Evolutionary conservation across 2,888 invertebrate species (phyloP), one percentile per base, ranked within the genome.

Genomic region (Cecidostiba fungosa): DNA sequence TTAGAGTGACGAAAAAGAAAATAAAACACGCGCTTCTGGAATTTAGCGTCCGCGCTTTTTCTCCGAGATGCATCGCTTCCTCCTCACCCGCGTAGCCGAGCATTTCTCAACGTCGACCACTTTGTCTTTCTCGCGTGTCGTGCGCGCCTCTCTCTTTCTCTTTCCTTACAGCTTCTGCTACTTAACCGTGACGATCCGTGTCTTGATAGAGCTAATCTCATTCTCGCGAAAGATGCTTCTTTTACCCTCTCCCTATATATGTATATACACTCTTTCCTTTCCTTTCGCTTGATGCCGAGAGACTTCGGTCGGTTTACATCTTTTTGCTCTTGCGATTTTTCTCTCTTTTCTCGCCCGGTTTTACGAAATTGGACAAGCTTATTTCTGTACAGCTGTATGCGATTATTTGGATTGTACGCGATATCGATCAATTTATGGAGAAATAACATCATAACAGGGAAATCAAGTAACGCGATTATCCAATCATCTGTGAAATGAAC

Each of bases 81-180:
- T 50, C 26, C 32, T n/a, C 77, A 1, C 69, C n/a, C 29, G 10
- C n/a, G n/a, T 23, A 29, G 47, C 39, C 82, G 26, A 50, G 54
- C 23, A 85, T 81, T 85, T 77, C 59, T 85, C 85, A 77, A 81
- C 72, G 81, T 77, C 76, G 73, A 32, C 62, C 70, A 77, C 79
- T 79, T 70, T 79, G 70, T 79, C 70, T 47, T 50, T 79, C 69
- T 69, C 54, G 69, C 50, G 78, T 85, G 85, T 82, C 78, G 36
- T 26, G 1, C 23, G 16, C n/a, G 82, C n/a, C 47, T 47, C 36
- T 39, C 72, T 36, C 14, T 62, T 5, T 23, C 62, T 62, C 62
- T 26, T 29, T 66, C 14, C 14, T 29, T 29, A 26, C 62, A 26
- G 62, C 26, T 14, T 66, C 62, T 66, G 23, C 62, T 29, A 26